Percentiles rank a stretch among this genome's conserved stretches.
Evolutionary conservation across 2,113 vertebrate genomes (phyloP).

Genomic region (Chloropsis hardwickii): DNA sequence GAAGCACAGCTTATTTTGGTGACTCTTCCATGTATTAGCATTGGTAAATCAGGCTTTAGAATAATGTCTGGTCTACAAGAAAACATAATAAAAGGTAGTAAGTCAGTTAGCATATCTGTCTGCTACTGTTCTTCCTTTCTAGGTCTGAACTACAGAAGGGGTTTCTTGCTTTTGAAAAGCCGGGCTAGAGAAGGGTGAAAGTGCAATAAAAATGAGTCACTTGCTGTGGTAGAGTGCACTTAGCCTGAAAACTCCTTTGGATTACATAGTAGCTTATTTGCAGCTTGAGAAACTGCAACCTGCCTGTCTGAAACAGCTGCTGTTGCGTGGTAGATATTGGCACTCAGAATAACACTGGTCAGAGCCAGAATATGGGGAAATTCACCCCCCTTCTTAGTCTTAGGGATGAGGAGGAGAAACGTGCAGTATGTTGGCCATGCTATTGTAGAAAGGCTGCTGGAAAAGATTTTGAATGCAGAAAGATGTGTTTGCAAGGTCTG

Average conservation of each 20-base stretch:
- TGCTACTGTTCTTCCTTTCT: background rate
- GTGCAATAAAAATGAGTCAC: background rate
- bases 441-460: background rate
- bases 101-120: background rate
- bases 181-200: background rate
- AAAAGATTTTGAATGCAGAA: background rate
- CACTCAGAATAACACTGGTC: background rate
- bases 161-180: background rate
- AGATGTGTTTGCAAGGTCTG: background rate
- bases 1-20: background rate
- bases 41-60: background rate
- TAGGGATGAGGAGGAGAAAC: background rate
- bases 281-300: background rate
- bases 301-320: background rate
- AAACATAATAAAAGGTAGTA: background rate
- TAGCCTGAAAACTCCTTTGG: background rate
- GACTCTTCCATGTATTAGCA: background rate
- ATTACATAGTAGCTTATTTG: background rate
- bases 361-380: background rate
- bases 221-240: fast-evolving
- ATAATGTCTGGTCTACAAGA: background rate
- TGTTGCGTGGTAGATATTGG: fast-evolving
- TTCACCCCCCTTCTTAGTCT: background rate
- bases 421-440: background rate
- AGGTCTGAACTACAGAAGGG: background rate